These are phyloP conservation scores for Ips typographus DNA, from an alignment of 1,140 invertebrate species.

Conservation along the genomic window DNA sequence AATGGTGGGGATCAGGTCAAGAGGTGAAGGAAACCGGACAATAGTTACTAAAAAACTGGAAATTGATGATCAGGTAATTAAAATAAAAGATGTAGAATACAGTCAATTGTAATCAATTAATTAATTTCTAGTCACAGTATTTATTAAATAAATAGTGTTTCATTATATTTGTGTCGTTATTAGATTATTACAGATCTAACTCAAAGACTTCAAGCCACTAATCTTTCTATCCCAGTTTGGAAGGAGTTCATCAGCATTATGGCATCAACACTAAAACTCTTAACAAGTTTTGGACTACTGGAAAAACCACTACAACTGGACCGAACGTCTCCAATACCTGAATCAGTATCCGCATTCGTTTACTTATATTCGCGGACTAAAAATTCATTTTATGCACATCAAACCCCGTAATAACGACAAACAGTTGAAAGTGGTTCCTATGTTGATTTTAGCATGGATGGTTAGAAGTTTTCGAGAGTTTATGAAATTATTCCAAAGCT, in stretches of 20 bases:
- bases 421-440: slow-evolving; percentile 52
- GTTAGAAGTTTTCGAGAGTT: slow-evolving; percentile 88
- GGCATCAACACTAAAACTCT: slow-evolving; percentile 74
- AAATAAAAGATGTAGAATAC: too few species aligned
- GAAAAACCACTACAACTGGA: slow-evolving; percentile 76
- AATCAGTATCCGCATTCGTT: slow-evolving; percentile 76
- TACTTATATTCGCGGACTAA: slow-evolving; percentile 64
- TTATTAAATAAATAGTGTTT: too few species aligned
- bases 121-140: too few species aligned
- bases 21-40: too few species aligned
- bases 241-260: slow-evolving; percentile 72
- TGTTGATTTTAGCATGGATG: slow-evolving; percentile 83
- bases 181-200: slow-evolving; percentile 66
- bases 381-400: slow-evolving; percentile 64
- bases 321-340: slow-evolving; percentile 63
- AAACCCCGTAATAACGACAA: slow-evolving; percentile 54
- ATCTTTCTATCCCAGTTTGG: slow-evolving; percentile 62
- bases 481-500: slow-evolving; percentile 77
- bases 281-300: slow-evolving; percentile 74
- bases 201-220: slow-evolving; percentile 58
- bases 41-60: too few species aligned
- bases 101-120: too few species aligned
- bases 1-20: too few species aligned
- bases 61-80: too few species aligned
- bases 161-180: background rate